Percentiles rank a stretch among this genome's conserved stretches.
Conservation (phyloP, 2,113 vertebrate species). For the Amphilophus citrinellus region DNA sequence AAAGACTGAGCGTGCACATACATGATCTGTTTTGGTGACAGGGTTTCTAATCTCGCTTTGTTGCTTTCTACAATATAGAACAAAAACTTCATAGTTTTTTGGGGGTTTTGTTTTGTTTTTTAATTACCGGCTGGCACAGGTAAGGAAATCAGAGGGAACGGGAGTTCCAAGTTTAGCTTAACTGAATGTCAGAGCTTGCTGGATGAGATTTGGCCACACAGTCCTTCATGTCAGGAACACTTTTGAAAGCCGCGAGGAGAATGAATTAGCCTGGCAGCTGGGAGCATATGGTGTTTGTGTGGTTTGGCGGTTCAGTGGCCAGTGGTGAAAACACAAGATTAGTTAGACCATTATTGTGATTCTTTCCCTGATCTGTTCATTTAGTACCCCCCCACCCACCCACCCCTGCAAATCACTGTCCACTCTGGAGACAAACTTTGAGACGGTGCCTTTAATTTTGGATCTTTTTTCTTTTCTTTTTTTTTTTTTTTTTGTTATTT, state of each 20-base stretch:
- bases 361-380: conserved; percentile 42
- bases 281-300: conserved; percentile 67
- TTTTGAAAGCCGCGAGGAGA: conserved; percentile 62
- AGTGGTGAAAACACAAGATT: conserved; percentile 60
- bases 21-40: background rate
- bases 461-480: conserved; percentile 22
- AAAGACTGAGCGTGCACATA: background rate
- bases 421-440: conserved; percentile 29
- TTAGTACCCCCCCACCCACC: conserved; percentile 44
- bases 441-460: conserved; percentile 52
- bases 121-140: background rate
- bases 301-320: conserved; percentile 63
- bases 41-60: background rate
- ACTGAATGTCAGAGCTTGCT: conserved; percentile 27
- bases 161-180: background rate
- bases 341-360: conserved; percentile 60
- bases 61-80: background rate
- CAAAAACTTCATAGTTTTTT: background rate
- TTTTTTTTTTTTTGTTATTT: conserved; percentile 1
- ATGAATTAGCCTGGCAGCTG: conserved; percentile 61
- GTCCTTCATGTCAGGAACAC: conserved; percentile 47
- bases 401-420: background rate
- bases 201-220: conserved; percentile 20
- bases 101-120: background rate
- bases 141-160: background rate